phyloP scores from a whole-genome alignment of 2,113 vertebrate genomes.

The Bagarius yarrelli region DNA sequence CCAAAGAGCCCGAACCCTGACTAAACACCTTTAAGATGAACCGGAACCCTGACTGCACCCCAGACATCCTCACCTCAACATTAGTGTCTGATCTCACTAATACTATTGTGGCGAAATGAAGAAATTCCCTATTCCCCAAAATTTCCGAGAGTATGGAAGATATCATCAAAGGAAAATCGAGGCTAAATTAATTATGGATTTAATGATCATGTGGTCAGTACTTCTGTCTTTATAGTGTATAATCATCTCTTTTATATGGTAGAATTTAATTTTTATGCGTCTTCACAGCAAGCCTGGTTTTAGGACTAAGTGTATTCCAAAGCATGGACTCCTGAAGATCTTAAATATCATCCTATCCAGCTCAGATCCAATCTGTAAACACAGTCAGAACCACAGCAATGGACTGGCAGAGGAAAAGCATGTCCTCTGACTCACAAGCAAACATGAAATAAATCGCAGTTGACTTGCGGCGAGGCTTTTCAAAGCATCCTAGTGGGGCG shows the following conservation, averaged over 20 bases:
- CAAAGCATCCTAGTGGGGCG: slow-evolving; percentile 22
- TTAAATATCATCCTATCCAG: slow-evolving; percentile 6
- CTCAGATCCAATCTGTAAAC: slow-evolving; percentile 31
- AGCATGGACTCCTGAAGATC: not conserved
- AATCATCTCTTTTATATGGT: not conserved
- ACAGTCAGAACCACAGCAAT: slow-evolving; percentile 34
- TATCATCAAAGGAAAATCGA: too few relatives aligned
- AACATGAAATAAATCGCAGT: slow-evolving; percentile 72
- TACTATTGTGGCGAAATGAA: too few relatives aligned
- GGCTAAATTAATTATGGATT: too few relatives aligned
- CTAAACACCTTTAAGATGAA: too few relatives aligned
- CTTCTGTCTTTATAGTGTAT: not conserved
- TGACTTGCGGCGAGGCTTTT: slow-evolving; percentile 60
- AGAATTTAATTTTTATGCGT: not conserved
- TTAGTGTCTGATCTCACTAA: too few relatives aligned
- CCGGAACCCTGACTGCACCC: too few relatives aligned
- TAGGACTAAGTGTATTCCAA: not conserved
- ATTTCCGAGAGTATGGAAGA: too few relatives aligned
- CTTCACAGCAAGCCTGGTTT: not conserved
- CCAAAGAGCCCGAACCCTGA: too few relatives aligned
- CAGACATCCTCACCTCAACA: too few relatives aligned
- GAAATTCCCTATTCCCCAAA: too few relatives aligned
- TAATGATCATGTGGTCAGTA: too few relatives aligned
- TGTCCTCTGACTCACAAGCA: slow-evolving; percentile 63
- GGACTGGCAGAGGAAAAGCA: slow-evolving; percentile 32